These are phyloP conservation scores for Gisinianus flammeolus DNA, from an alignment of 2,888 invertebrate species.

Conservation along the genomic window DNA sequence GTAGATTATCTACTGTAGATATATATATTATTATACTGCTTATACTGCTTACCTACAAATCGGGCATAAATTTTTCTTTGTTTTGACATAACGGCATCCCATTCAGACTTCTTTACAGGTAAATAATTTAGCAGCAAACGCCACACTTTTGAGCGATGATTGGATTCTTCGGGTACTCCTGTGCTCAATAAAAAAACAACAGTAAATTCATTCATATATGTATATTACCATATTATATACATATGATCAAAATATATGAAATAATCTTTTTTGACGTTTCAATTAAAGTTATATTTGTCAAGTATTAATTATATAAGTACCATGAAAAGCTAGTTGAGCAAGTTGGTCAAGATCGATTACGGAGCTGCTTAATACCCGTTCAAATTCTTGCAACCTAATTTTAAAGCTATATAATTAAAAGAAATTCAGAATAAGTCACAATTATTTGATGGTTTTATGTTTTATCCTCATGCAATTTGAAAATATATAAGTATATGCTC, in stretches of 20 bases:
- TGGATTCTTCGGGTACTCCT: constrained; percentile 89
- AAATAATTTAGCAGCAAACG: constrained; percentile 85
- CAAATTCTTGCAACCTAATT: constrained; percentile 34
- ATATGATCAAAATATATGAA: no score
- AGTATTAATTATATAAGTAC: constrained; percentile 9
- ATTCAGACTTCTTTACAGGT: constrained; percentile 71
- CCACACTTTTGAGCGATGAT: constrained; percentile 84
- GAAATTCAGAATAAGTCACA: neutral
- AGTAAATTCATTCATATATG: no score
- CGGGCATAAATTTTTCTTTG: constrained; percentile 82
- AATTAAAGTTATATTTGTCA: neutral
- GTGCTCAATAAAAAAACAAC: constrained; percentile 35
- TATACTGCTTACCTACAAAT: constrained; percentile 71
- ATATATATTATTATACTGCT: neutral
- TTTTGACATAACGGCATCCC: constrained; percentile 73
- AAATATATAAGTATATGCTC: neutral
- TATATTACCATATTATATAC: no score
- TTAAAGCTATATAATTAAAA: constrained; percentile 1
- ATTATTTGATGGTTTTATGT: neutral
- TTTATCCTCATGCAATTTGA: neutral
- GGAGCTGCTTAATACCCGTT: constrained; percentile 5
- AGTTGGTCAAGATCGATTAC: constrained; percentile 14
- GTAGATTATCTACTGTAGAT: no score
- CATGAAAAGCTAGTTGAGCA: constrained; percentile 32
- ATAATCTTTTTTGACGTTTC: no score